Evolutionary conservation across 2,888 invertebrate species (phyloP), one percentile per base, ranked within the genome.

Genomic region (Cerceris ruficornis): DNA sequence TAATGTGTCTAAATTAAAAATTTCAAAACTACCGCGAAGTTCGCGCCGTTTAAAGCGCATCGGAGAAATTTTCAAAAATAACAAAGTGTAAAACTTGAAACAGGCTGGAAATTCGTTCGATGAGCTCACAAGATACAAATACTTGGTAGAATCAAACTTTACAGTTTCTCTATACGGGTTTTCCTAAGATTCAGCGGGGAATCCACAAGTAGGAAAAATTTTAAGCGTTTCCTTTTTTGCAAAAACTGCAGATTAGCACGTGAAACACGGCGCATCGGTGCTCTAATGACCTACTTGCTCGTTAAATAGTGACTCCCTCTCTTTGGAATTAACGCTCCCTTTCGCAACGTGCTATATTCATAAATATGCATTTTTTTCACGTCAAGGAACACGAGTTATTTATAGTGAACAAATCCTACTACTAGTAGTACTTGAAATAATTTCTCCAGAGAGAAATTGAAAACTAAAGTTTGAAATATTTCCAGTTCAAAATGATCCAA

Each of bases 271-370:
- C 73, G 46, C 73, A 39, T 42, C 42, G 13, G 15, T 52, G 73
- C 46, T 73, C 66, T 64, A 69, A 59, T 86, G 83, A 85, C 86
- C 87, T 79, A 86, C 78, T 85, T 87, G 83, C 77, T 84, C 81
- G 77, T 61, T 28, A 65, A 75, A 80, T 66, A 71, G 78, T 76
- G 78, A 82, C 73, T 74, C 66, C 69, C 66, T 41, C 73, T 54
- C 59, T 11, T 50, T 61, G 72, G 77, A 62, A 73, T 73, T 73
- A 62, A 81, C 79, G 54, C 28, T 79, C 75, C 71, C 74, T 82
- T 79, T 77, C 67, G 54, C 57, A 49, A 41, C 69, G 43, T 41
- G 39, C 15, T 60, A 46, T 46, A 46, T 62, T 77, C 83, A 83
- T 83, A 64, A 82, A 85, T 81, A 84, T 81, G 64, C 64, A 80